Base-by-base conservation (phyloP, 2,888 invertebrate genomes). In the Tetragonula carbonaria region DNA sequence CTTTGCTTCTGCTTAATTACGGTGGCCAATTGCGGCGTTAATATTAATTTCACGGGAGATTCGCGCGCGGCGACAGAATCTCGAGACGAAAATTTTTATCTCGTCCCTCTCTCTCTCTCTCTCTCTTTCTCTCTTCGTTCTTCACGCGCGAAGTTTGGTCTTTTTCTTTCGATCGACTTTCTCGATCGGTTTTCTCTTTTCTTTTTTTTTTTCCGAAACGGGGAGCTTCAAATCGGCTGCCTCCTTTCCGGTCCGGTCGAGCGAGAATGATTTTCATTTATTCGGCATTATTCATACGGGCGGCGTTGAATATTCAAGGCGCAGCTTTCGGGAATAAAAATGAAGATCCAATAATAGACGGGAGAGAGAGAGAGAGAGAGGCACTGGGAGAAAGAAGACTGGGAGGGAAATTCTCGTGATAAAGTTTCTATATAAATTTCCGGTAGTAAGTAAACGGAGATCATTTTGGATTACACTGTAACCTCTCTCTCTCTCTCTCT, bases 211-310 rank as follows among this genome's bases (percentile, higher is more conserved):
- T 18, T 45, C 4, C 6, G 74, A 11, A 18, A 45, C 45, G 45
- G 45, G 11, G 45, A 8, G 45, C 8, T 45, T 45, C 45, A 70
- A 75, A 21, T 50, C 28, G 28, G 28, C 51, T 50, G 50, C 57
- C 14, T 8, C 50, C 53, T 51, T 62, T 77, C 38, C 28, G 50
- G 14, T n/a, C 33, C 28, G 59, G 21, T 63, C 53, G 23, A n/a
- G n/a, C 21, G 77, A 33, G 71, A 77, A 72, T 77, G 71, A 77
- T 77, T 77, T 65, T 77, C 77, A 71, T 77, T 77, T 72, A 63
- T 77, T 63, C 77, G 63, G 71, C 65, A 55, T 72, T 77, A 77
- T 77, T 72, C 77, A 77, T 77, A 72, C 53, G 55, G 55, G 77
- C 53, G 21, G 14, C 63, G 77, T 72, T 77, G 77, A 72, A 77